These are phyloP conservation scores for Myotis findleyi DNA, from an alignment of 2,797 vertebrate species.

Conservation along the genomic window DNA sequence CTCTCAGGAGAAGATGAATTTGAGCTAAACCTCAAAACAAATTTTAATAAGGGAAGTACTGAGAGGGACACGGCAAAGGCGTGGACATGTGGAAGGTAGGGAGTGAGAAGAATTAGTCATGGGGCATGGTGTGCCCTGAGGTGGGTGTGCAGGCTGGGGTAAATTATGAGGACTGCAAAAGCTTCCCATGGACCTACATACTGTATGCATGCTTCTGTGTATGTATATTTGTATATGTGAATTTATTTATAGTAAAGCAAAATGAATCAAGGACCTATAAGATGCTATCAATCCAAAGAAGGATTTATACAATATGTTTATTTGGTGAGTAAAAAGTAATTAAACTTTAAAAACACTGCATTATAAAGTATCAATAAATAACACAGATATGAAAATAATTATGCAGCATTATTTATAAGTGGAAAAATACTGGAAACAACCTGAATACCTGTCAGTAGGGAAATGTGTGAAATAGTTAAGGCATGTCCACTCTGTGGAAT, in stretches of 20 bases:
- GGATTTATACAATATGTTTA: not conserved
- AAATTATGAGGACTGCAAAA: not conserved
- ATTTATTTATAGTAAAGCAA: not conserved
- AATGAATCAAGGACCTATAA: not conserved
- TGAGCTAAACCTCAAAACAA: not conserved
- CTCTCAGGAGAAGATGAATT: not conserved
- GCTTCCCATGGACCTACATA: not conserved
- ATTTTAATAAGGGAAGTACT: not conserved
- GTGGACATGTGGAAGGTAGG: rapidly evolving
- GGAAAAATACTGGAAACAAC: not conserved
- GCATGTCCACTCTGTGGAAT: not conserved
- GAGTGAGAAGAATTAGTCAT: rapidly evolving
- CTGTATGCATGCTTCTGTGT: too few species aligned
- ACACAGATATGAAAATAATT: not conserved
- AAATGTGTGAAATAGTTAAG: not conserved
- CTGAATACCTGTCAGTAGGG: not conserved
- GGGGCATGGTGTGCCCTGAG: not conserved
- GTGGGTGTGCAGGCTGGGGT: too few species aligned
- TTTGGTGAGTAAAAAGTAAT: constrained; percentile 6
- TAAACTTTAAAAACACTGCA: not conserved
- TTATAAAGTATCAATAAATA: not conserved
- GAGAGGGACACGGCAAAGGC: not conserved
- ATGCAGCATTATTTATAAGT: not conserved
- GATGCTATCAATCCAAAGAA: not conserved
- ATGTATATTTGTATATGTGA: not conserved